phyloP scores from a whole-genome alignment of 2,888 invertebrate genomes.

The Crocallis elinguaria region DNA sequence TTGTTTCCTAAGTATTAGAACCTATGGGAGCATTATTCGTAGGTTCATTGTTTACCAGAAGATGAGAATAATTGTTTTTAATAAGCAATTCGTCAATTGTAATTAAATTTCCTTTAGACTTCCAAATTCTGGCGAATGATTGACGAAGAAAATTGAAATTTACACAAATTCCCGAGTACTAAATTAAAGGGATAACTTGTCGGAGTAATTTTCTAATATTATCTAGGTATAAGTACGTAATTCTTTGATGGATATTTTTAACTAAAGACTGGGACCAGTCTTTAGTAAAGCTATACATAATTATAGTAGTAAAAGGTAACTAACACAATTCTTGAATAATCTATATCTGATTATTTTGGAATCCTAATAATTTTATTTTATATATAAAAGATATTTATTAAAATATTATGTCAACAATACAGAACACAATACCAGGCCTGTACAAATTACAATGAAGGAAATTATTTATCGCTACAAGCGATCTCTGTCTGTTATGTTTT shows the following conservation, averaged over 20 bases:
- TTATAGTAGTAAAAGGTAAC: too few species aligned
- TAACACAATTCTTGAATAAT: too few species aligned
- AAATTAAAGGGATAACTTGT: constrained; percentile 57
- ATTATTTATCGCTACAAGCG: too few species aligned
- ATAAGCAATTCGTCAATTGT: constrained; percentile 35
- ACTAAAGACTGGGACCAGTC: not conserved
- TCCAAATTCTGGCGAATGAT: constrained; percentile 46
- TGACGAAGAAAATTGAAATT: constrained; percentile 49
- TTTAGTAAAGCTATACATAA: too few species aligned
- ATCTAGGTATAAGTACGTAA: constrained; percentile 54
- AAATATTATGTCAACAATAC: too few species aligned
- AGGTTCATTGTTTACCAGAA: not conserved
- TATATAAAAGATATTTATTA: too few species aligned
- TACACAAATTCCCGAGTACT: constrained; percentile 52
- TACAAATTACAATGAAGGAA: too few species aligned
- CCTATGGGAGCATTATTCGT: not conserved
- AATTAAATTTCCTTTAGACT: constrained; percentile 46
- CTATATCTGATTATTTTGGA: too few species aligned
- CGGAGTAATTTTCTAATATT: constrained; percentile 48
- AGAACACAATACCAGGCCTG: too few species aligned
- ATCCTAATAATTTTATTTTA: too few species aligned
- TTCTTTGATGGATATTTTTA: constrained; percentile 41
- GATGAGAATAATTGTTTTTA: constrained; percentile 6
- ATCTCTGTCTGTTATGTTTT: too few species aligned
- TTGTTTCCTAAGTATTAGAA: not conserved